These are phyloP conservation scores for Drosophila limbata DNA, from an alignment of 2,888 invertebrate species.

Conservation along the genomic window DNA sequence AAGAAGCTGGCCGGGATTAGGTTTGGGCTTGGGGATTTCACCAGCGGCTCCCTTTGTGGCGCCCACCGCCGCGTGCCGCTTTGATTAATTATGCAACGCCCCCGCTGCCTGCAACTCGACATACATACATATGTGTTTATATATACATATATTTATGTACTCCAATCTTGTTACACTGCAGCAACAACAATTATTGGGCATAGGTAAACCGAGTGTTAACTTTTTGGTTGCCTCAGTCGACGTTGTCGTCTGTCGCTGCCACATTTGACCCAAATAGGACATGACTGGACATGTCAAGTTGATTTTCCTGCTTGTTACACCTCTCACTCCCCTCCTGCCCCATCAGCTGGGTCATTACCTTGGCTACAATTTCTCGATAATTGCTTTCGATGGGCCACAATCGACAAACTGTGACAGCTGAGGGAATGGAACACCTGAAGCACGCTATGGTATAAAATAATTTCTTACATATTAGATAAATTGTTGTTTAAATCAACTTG, in stretches of 20 bases:
- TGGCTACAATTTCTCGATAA: conserved; percentile 44
- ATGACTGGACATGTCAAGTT: conserved; percentile 50
- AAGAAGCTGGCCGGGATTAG: conserved; percentile 59
- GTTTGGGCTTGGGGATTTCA: conserved; percentile 22
- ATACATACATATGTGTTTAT: conserved; percentile 15
- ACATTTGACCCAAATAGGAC: conserved; percentile 53
- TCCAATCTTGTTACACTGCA: conserved; percentile 11
- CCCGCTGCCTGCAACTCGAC: conserved; percentile 20
- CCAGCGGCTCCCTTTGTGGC: conserved; percentile 74
- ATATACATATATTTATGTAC: conserved; percentile 9
- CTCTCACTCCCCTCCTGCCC: not conserved
- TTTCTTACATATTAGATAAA: not conserved
- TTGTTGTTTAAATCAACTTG: not conserved
- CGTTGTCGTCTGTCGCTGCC: conserved; percentile 18
- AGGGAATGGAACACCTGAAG: conserved; percentile 39
- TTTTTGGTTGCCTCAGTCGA: conserved; percentile 31
- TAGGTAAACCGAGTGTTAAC: conserved; percentile 44
- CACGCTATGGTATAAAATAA: not conserved
- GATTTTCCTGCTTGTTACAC: conserved; percentile 34
- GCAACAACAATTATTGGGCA: conserved; percentile 25
- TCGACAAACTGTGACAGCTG: conserved; percentile 43
- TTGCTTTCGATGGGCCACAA: conserved; percentile 12
- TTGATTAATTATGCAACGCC: conserved; percentile 73
- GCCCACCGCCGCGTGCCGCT: conserved; percentile 76
- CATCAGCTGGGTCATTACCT: conserved; percentile 39